Base-by-base conservation (phyloP, 2,797 vertebrate species). In the Lycodopsis pacificus region DNA sequence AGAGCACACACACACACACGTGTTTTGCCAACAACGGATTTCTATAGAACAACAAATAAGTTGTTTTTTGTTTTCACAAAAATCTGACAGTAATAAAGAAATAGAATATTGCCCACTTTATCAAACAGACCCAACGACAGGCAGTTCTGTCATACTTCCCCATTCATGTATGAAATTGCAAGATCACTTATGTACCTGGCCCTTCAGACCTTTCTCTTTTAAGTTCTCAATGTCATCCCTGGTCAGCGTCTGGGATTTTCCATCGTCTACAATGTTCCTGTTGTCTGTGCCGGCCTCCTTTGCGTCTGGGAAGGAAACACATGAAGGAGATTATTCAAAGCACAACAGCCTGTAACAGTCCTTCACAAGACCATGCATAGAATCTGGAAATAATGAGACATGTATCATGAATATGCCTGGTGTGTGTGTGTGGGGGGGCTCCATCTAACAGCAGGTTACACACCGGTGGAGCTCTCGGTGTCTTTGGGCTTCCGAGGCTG, bases 241-340 rank as follows among this genome's bases (percentile, higher is more conserved):
- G 89, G 97, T 99, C 72, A 99, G 95, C 93, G 97, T 99, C 90
- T 99, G 98, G 49, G 98, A 99, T 90, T 96, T 98, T 25, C 98
- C 98, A 92, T 99, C 98, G 72, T 99, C 98, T 59, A 97, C 85
- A 81, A 99, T 99, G 91, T 99, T 97, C 84, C 98, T 95, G 95
- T 99, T 99, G 94, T 99, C 98, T 80, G 95, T 95, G 58, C 98
- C 98, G 0, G 97, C 96, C 94, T 97, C 96, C 87, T 97, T 97
- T 73, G 94, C 90, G 87, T 98, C 98, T 99, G 81, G 12, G 3
- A 74, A 69, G 8, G 68, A 34, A 68, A 34, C 5, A 71, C 1
- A 65, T 4, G 25, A 1, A 44, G 3, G 4, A 63, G 2, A 46
- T 64, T 1, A 44, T 0, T 40, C 2, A 22, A 32, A 53, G 2